phyloP scores from a whole-genome alignment of 2,797 vertebrate genomes.

The Oreortyx pictus region DNA sequence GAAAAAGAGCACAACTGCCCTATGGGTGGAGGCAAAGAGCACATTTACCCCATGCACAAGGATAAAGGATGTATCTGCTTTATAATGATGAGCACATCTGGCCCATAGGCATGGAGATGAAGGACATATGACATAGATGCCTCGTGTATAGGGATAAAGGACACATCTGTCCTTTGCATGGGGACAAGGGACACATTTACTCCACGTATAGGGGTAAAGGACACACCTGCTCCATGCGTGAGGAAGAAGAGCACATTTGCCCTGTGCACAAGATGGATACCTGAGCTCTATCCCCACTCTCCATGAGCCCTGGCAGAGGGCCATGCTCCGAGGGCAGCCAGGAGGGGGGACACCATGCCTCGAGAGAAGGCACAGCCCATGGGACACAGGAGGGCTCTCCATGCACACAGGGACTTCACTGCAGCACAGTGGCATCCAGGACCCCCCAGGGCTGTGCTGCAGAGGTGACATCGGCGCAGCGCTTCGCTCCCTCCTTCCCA shows the following conservation, averaged over 20 bases:
- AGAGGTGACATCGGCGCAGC: not conserved
- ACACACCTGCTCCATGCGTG: too few species aligned
- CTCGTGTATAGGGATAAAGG: too few species aligned
- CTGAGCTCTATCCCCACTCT: not conserved
- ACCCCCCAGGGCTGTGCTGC: not conserved
- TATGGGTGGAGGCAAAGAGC: not conserved
- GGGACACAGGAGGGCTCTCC: not conserved
- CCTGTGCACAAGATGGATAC: too few species aligned
- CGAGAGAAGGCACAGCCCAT: not conserved
- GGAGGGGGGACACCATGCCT: not conserved
- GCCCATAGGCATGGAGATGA: too few species aligned
- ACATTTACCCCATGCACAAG: not conserved
- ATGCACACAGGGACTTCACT: not conserved
- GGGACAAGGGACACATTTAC: not conserved
- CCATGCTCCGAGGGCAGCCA: not conserved
- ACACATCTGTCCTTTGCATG: not conserved
- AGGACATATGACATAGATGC: not conserved
- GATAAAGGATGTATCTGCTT: not conserved
- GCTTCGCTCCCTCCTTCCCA: slow-evolving; percentile 19
- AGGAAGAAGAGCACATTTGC: too few species aligned
- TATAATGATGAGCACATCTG: rapidly evolving
- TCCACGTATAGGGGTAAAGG: not conserved
- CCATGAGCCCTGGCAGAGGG: not conserved
- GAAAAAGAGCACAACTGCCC: not conserved
- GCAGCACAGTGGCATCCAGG: not conserved